These are phyloP conservation scores for Athalia circularis DNA, from an alignment of 2,888 invertebrate species.

Conservation along the genomic window DNA sequence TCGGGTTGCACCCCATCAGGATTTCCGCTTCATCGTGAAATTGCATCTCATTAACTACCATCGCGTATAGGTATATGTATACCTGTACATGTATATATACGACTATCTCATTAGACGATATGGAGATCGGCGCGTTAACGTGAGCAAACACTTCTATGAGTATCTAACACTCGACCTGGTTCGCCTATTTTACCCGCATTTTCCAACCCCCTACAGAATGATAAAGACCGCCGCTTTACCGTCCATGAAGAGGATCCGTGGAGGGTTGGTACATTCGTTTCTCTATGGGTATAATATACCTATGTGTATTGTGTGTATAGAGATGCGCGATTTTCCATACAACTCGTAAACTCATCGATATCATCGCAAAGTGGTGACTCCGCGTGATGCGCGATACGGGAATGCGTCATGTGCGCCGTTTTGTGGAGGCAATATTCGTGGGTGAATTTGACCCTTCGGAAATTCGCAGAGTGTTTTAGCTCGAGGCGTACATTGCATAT, in stretches of 20 bases:
- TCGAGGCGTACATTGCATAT: no score
- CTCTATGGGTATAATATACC: no score
- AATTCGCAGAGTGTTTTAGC: no score
- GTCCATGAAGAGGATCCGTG: constrained; percentile 15
- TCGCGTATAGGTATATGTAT: background rate
- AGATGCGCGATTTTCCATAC: constrained; percentile 15
- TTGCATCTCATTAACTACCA: constrained; percentile 12
- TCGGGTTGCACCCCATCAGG: no score
- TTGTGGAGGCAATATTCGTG: no score
- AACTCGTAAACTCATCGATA: constrained; percentile 18
- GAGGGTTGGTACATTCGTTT: background rate
- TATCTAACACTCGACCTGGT: constrained; percentile 32
- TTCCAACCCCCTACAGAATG: background rate
- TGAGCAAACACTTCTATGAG: constrained; percentile 11
- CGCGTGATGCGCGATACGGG: no score
- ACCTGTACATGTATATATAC: background rate
- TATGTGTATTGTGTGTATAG: no score
- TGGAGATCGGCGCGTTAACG: constrained; percentile 13
- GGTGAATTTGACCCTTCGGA: no score
- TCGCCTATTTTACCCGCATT: constrained; percentile 20
- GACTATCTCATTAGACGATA: constrained; percentile 21
- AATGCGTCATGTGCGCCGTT: no score
- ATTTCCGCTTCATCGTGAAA: background rate
- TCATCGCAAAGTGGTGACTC: background rate
- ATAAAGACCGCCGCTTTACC: background rate